A percentile compares a stretch with the other conserved stretches of the same genome.
These are phyloP conservation scores for Pangasius larnaudii DNA, from an alignment of 2,797 vertebrate genomes.

Conservation along the genomic window DNA sequence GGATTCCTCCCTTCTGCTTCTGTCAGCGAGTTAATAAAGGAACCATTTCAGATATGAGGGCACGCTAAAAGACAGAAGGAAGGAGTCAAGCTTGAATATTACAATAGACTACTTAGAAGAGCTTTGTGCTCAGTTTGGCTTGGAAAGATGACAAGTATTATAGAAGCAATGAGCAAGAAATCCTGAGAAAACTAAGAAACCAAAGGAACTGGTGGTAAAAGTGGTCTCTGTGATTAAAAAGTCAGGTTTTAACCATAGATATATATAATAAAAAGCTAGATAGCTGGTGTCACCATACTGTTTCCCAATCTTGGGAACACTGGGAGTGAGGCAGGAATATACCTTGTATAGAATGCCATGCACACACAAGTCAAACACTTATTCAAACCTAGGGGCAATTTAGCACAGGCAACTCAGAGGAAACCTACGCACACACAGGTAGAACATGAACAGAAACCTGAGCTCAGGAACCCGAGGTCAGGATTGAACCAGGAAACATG, in stretches of 20 bases:
- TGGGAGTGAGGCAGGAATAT: background rate
- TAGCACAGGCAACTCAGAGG: background rate
- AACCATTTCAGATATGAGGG: conserved; percentile 53
- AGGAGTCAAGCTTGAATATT: conserved; percentile 8
- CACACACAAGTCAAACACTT: background rate
- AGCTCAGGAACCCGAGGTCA: background rate
- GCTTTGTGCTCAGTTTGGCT: background rate
- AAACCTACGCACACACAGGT: background rate
- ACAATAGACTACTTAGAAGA: background rate
- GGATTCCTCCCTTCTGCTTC: conserved; percentile 48
- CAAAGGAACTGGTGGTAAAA: too few species aligned
- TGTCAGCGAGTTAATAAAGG: conserved; percentile 62
- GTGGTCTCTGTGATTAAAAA: background rate
- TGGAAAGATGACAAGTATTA: background rate
- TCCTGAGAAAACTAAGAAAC: background rate
- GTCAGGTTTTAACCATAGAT: background rate
- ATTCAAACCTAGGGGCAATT: background rate
- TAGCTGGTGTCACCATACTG: background rate
- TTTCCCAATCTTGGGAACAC: background rate
- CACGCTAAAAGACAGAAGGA: conserved; percentile 22
- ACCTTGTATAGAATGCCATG: background rate
- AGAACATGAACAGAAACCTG: background rate
- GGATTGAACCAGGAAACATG: background rate
- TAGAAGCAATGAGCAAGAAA: background rate
- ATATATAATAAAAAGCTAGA: background rate